Percentiles rank a stretch among this genome's conserved stretches.
Evolutionary conservation across 64 coral and sea anemone species (phyloP).

Genomic region (Actinia equina): DNA sequence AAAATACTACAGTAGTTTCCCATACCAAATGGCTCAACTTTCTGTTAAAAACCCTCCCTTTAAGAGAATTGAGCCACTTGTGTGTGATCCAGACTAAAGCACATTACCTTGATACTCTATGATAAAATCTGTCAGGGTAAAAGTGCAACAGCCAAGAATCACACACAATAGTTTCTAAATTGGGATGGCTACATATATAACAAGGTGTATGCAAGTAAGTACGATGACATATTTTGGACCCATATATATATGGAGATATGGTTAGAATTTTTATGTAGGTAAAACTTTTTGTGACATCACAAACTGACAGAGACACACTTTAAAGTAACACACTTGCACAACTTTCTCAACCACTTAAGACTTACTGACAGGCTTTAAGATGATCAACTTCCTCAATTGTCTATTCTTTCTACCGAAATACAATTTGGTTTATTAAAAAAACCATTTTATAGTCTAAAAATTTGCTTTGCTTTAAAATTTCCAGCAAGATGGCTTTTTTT

Average conservation of each 20-base stretch:
- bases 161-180: not conserved
- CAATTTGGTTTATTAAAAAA: no score
- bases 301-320: not conserved
- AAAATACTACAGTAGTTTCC: not conserved
- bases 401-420: no score
- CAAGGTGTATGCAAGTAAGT: not conserved
- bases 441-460: no score
- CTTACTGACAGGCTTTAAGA: not conserved
- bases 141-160: not conserved
- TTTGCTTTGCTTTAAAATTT: no score
- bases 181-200: not conserved
- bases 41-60: not conserved
- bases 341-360: not conserved
- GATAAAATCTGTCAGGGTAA: not conserved
- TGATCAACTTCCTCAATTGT: not conserved
- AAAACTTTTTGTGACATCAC: not conserved
- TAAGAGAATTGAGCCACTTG: not conserved
- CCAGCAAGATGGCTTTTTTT: not conserved
- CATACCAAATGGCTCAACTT: constrained; percentile 17
- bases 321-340: no score
- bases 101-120: not conserved
- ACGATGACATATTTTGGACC: not conserved
- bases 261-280: not conserved
- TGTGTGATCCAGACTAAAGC: not conserved
- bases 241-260: not conserved